Base-by-base conservation (phyloP, 2,797 vertebrate species). In the Myotis vivesi region DNA sequence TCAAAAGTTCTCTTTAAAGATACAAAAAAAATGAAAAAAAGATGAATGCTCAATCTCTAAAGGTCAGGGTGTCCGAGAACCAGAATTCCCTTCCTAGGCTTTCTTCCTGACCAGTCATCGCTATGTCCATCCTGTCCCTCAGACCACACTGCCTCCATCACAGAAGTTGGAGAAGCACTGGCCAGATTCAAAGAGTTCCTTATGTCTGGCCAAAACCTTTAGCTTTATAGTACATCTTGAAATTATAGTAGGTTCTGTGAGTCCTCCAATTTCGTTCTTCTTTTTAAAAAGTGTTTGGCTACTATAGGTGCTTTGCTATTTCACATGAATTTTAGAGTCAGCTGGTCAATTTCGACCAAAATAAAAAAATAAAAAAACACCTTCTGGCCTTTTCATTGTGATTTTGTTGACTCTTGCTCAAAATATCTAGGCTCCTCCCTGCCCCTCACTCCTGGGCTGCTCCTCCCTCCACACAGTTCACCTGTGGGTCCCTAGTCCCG, bases 361-460 rank as follows among this genome's bases (percentile, higher is more conserved):
- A 75, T 68, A 38, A 38, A 38, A 30, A 77, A 55, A 16, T n/a
- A n/a, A n/a, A n/a, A n/a, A n/a, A n/a, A n/a, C n/a, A 7, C 0
- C 49, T 92, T 12, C 46, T 62, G 12, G 59, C 22, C 57, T 62
- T 87, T 33, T 66, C 28, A 55, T 30, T 68, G 49, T 30, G 13
- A 86, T 86, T 73, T 85, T 76, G 15, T 51, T 84, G 57, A n/a
- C 25, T 80, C 92, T 94, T 96, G 23, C n/a, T 83, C 76, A 73
- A 91, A 86, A 46, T 89, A 90, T 46, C 44, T 80, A 20, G 41
- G 5, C 41, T 66, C 11, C 44, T 33, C 44, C 5, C 36, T 41
- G 6, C 3, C 23, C 30, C 66, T 84, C 25, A 49, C 4, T 87
- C 84, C 62, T 13, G 28, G 9, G 30, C 49, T 87, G 3, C 7